These are phyloP conservation scores for Eurytoma adleriae DNA, from an alignment of 2,888 invertebrate species.

Conservation along the genomic window DNA sequence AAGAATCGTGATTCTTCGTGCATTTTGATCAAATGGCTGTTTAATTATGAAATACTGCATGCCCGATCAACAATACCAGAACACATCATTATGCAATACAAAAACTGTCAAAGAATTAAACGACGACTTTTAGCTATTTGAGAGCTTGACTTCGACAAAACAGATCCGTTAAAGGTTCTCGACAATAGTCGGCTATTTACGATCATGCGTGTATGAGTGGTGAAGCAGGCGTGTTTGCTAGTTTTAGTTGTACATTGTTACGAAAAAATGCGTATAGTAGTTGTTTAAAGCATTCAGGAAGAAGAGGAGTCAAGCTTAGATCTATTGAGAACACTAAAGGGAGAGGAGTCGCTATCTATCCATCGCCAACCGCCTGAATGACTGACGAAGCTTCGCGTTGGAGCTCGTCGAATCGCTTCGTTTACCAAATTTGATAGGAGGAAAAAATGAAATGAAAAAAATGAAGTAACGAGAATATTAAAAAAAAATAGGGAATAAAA, in stretches of 20 bases:
- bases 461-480: not conserved
- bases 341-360: conserved; percentile 46
- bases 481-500: conserved; percentile 30
- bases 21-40: conserved; percentile 54
- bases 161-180: conserved; percentile 53
- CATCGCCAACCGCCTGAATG: conserved; percentile 53
- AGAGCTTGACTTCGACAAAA: conserved; percentile 53
- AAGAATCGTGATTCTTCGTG: conserved; percentile 54
- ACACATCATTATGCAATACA: conserved; percentile 60
- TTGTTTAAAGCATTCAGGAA: conserved; percentile 61
- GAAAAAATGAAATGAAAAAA: conserved; percentile 21
- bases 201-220: conserved; percentile 60
- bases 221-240: conserved; percentile 65
- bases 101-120: conserved; percentile 51
- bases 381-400: conserved; percentile 50
- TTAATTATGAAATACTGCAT: conserved; percentile 42
- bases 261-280: conserved; percentile 63
- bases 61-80: conserved; percentile 49
- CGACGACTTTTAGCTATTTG: conserved; percentile 60
- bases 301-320: conserved; percentile 40
- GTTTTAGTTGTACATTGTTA: conserved; percentile 68
- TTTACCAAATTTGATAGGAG: conserved; percentile 57
- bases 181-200: conserved; percentile 58
- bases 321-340: conserved; percentile 46
- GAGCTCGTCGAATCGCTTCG: conserved; percentile 55